phyloP scores from a whole-genome alignment of 1,140 invertebrate species.

The Cecropterus lyciades region DNA sequence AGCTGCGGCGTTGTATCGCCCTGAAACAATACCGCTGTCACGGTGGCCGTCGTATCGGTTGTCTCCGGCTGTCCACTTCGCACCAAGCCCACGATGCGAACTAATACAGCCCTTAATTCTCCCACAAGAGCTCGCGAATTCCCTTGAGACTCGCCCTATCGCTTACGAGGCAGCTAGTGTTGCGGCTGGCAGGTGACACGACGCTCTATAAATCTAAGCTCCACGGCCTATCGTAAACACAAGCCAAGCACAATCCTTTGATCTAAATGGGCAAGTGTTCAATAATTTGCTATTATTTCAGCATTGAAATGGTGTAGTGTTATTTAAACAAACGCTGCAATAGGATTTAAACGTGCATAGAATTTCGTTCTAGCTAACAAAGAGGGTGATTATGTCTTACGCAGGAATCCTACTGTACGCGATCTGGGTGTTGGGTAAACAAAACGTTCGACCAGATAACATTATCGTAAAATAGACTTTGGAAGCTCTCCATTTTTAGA shows the following conservation, averaged over 20 bases:
- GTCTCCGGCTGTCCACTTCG: conserved; percentile 67
- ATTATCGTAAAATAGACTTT: conserved; percentile 35
- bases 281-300: conserved; percentile 60
- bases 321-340: conserved; percentile 39
- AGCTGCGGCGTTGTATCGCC: conserved; percentile 69
- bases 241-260: conserved; percentile 62
- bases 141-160: conserved; percentile 40
- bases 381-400: conserved; percentile 34
- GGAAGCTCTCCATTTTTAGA: conserved; percentile 35
- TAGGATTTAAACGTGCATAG: conserved; percentile 39
- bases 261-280: conserved; percentile 58
- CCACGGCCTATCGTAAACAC: conserved; percentile 69
- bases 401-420: conserved; percentile 36
- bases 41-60: conserved; percentile 74
- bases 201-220: conserved; percentile 71
- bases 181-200: conserved; percentile 77
- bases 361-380: conserved; percentile 34
- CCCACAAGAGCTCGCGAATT: conserved; percentile 45
- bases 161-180: conserved; percentile 66
- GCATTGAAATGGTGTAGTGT: conserved; percentile 43
- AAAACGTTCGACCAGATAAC: conserved; percentile 25
- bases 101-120: conserved; percentile 46
- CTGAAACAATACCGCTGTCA: conserved; percentile 78
- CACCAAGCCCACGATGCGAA: conserved; percentile 39
- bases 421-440: conserved; percentile 31